Percentiles rank a stretch among this genome's conserved stretches.
These are phyloP conservation scores for Sphyrna mokarran DNA, from an alignment of 2,113 vertebrate genomes.

Conservation along the genomic window DNA sequence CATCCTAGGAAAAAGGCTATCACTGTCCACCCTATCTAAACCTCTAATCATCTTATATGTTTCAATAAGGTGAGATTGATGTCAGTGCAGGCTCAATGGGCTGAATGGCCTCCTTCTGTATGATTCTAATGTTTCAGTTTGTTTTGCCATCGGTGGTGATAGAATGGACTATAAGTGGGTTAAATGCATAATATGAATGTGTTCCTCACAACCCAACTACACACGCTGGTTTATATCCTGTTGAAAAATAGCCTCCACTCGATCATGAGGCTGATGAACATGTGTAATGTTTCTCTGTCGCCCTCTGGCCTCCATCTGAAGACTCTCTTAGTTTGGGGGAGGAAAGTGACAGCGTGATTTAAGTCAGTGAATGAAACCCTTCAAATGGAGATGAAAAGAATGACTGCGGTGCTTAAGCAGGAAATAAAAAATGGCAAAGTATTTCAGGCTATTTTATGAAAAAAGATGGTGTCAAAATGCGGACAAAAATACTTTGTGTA, in stretches of 20 bases:
- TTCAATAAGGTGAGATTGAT: too few species aligned
- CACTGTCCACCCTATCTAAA: too few species aligned
- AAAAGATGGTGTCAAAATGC: neutral
- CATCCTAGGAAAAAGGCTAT: too few species aligned
- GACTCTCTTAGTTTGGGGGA: neutral
- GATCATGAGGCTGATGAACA: too few species aligned
- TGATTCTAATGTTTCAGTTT: too few species aligned
- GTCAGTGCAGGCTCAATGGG: too few species aligned
- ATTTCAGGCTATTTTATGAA: neutral
- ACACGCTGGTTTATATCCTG: neutral
- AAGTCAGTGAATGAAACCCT: neutral
- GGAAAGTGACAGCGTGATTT: neutral
- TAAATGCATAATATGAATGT: neutral
- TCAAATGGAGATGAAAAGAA: neutral
- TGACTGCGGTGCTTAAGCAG: neutral
- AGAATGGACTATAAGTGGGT: neutral
- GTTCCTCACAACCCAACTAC: neutral
- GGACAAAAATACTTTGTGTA: neutral
- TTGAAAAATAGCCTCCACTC: too few species aligned
- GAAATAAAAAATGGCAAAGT: neutral
- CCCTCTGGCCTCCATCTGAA: neutral
- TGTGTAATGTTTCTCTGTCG: neutral
- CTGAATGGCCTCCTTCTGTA: too few species aligned
- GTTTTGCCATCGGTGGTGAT: neutral
- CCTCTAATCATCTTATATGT: too few species aligned